These are phyloP conservation scores for Nymphalis c-album DNA, from an alignment of 2,888 invertebrate species.

Conservation along the genomic window DNA sequence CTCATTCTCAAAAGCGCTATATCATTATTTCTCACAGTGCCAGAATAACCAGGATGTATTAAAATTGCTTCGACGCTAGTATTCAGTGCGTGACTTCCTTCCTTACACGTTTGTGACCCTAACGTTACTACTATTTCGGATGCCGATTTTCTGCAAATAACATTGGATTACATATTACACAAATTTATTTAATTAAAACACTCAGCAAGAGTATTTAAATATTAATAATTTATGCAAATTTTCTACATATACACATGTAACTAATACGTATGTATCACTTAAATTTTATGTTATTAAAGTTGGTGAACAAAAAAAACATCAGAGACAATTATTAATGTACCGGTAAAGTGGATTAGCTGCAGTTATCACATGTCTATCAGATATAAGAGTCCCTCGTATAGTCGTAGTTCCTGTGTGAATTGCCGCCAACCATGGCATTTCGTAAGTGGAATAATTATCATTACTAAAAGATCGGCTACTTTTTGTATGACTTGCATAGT, in stretches of 20 bases:
- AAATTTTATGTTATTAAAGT: no score
- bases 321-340: conserved; percentile 48
- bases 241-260: no score
- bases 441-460: conserved; percentile 70
- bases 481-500: conserved; percentile 33
- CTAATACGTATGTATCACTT: no score
- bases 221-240: no score
- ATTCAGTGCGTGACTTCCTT: conserved; percentile 71
- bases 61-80: conserved; percentile 75
- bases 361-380: conserved; percentile 81
- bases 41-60: conserved; percentile 79
- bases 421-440: conserved; percentile 81
- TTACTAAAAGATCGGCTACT: conserved; percentile 67
- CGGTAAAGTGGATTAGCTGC: conserved; percentile 76
- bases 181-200: not conserved
- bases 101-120: conserved; percentile 76
- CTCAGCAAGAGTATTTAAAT: no score
- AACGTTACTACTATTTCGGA: conserved; percentile 71
- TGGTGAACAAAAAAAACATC: not conserved
- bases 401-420: conserved; percentile 58
- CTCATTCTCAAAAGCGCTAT: conserved; percentile 81
- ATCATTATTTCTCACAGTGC: conserved; percentile 78
- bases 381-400: conserved; percentile 77
- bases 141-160: conserved; percentile 56
- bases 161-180: conserved; percentile 45